Evolutionary conservation across 1,140 invertebrate genomes (phyloP), one percentile per base, ranked within the genome.

Genomic region (Bilobella aurantiaca): DNA sequence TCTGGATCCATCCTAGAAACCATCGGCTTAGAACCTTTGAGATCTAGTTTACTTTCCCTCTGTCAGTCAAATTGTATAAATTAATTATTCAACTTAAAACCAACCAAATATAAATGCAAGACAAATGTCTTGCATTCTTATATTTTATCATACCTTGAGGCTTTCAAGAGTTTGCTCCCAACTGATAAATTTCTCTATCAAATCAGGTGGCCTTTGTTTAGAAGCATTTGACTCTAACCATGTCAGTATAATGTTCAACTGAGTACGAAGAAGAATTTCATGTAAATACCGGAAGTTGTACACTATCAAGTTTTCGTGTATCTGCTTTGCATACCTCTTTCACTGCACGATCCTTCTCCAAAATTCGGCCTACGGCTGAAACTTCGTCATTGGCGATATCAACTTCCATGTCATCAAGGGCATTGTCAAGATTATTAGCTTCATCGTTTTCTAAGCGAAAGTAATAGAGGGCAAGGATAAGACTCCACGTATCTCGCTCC

Each of bases 1-100:
- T 98, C 94, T n/a, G 93, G 93, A 79, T 98, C 93, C 72, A 97
- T 78, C 69, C 84, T 83, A 16, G 85, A 83, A 0, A 93, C 84
- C 58, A 90, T 79, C 62, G 82, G 49, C 14, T 58, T 14, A 29
- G 49, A 31, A 25, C 60, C 31, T 0, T 42, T 57, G n/a, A 59
- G 58, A 16, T 61, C 57, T 2, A 67, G 59, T 5, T 62, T 34
- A 27, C 56, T 53, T 58, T 70, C 69, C 21, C 58, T 58, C 69
- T 70, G 27, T 2, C n/a, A 59, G 59, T 63, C 18, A 60, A 31
- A 58, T 8, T 53, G 63, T 25, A 31, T 16, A 47, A 28, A 29
- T 49, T 23, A 8, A 8, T 56, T 56, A 56, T 23, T 16, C 49
- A 56, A 18, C 32, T n/a, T n/a, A n/a, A n/a, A n/a, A n/a, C n/a